Conservation (phyloP, 2,888 invertebrate species). For the Lumbricus terrestris region DNA sequence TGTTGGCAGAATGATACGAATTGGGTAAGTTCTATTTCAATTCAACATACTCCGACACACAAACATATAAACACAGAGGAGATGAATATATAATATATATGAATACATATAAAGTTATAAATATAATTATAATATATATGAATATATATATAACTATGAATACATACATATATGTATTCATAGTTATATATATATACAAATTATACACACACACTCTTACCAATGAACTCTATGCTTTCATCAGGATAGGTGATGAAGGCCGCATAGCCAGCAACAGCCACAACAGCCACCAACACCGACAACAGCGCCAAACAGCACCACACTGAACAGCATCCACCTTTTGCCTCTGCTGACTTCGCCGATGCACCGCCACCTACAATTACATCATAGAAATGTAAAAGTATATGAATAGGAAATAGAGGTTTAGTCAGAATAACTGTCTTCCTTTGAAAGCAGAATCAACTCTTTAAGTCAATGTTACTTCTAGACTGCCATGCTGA, state of each 20-base stretch:
- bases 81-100: no score
- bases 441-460: background rate
- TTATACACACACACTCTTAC: background rate
- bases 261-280: background rate
- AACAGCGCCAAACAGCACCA: background rate
- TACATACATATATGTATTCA: no score
- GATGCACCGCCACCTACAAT: background rate
- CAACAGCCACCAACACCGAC: background rate
- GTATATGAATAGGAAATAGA: background rate
- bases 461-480: background rate
- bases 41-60: no score
- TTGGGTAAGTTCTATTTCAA: no score
- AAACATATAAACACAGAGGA: no score
- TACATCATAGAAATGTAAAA: background rate
- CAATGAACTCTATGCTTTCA: background rate
- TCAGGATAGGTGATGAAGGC: background rate
- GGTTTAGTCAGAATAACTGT: background rate
- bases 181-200: no score
- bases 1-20: no score
- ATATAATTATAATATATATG: no score
- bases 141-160: no score
- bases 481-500: background rate
- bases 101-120: no score
- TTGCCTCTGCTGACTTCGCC: background rate
- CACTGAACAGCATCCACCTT: background rate